Evolutionary conservation across 2,888 invertebrate species (phyloP), one percentile per base, ranked within the genome.

Genomic region (Cyclophora punctaria): DNA sequence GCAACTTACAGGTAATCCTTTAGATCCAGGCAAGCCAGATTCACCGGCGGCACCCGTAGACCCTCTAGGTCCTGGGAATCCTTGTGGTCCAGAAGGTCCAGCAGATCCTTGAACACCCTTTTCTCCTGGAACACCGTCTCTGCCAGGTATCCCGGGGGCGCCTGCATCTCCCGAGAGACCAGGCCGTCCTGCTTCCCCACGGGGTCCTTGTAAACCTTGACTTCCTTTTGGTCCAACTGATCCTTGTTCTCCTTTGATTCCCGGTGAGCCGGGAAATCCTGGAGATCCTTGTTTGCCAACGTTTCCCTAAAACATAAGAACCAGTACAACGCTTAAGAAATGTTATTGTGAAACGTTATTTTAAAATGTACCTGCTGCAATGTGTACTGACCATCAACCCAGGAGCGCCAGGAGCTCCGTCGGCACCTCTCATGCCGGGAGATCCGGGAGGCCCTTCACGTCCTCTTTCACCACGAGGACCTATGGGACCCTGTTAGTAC

Each of bases 211-310:
- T 45, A 93, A 81, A 5, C 96, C 96, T 81, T 93, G 93, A 66
- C 93, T 93, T 45, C 96, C 96, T 80, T 95, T 95, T 0, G 94
- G 92, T 0, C 96, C 96, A 51, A 80, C 75, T 47, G 89, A 68
- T 34, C 96, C 96, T 80, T 90, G 90, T 75, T 96, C 95, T 7
- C 96, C 96, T 83, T 96, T 96, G 41, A 91, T 82, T 3, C 96
- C 96, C 34, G 94, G 93, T 56, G 90, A 90, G 37, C 97, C 97
- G 4, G 95, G 94, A 69, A 96, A 95, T 2, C 97, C 97, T 34
- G 96, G 95, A 7, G 95, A 87, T 3, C 96, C 97, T 33, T 94
- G 88, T 81, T 96, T 96, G 2, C 97, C 97, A 48, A 93, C 83
- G 35, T 92, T 90, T 41, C 96, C 96, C 92, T 94, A 58, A 3